A percentile compares a stretch with the other conserved stretches of the same genome.
These are phyloP conservation scores for Chelonus insularis DNA, from an alignment of 1,140 invertebrate genomes.

Conservation along the genomic window DNA sequence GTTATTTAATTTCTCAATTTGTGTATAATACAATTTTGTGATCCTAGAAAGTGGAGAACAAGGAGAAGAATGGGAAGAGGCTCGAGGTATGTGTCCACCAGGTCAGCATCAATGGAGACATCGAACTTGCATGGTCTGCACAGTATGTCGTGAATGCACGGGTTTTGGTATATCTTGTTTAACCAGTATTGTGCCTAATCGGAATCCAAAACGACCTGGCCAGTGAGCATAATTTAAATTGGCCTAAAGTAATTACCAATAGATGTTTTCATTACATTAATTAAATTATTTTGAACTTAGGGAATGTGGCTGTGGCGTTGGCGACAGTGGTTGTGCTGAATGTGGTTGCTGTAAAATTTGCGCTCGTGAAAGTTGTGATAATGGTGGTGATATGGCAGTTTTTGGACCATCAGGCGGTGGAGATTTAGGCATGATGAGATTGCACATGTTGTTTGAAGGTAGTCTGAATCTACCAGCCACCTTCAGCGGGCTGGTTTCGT, in stretches of 20 bases:
- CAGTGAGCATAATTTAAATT: conserved; percentile 69
- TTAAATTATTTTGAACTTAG: conserved; percentile 56
- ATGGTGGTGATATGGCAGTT: conserved; percentile 53
- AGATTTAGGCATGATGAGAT: conserved; percentile 62
- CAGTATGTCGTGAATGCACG: conserved; percentile 90
- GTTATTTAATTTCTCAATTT: no score
- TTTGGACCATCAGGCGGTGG: conserved; percentile 58
- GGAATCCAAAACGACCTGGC: conserved; percentile 70
- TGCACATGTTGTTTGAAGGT: conserved; percentile 62
- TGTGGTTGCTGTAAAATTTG: conserved; percentile 92
- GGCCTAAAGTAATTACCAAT: background rate
- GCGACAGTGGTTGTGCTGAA: conserved; percentile 88
- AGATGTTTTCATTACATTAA: conserved; percentile 1
- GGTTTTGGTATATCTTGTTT: conserved; percentile 88
- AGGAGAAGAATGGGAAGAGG: conserved; percentile 65
- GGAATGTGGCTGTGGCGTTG: conserved; percentile 93
- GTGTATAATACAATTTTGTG: conserved; percentile 9
- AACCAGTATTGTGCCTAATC: conserved; percentile 74
- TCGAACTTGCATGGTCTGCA: conserved; percentile 87
- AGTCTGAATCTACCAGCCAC: conserved; percentile 30
- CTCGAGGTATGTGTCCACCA: conserved; percentile 68
- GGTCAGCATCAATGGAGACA: conserved; percentile 79
- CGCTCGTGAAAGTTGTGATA: conserved; percentile 71
- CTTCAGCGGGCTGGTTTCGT: conserved; percentile 29
- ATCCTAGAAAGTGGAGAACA: conserved; percentile 40